Conservation (phyloP, 2,113 vertebrate genomes). For the Picathartes gymnocephalus region DNA sequence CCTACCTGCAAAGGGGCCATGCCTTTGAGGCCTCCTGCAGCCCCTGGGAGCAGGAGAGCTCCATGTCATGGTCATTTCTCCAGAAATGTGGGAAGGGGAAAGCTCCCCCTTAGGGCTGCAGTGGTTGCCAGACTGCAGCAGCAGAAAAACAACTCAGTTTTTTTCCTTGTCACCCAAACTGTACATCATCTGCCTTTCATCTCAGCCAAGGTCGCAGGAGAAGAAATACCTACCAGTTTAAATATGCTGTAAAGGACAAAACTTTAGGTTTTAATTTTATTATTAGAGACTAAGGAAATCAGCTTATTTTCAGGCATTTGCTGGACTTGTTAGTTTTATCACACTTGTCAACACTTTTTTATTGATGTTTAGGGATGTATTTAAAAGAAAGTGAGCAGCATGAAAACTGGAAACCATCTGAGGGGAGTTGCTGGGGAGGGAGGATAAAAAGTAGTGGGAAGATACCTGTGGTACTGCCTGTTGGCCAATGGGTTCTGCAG, state of each 20-base stretch:
- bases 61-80: not conserved
- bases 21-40: fast-evolving
- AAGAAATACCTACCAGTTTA: not conserved
- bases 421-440: not conserved
- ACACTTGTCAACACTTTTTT: not conserved
- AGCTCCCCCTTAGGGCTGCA: not conserved
- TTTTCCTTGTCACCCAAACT: not conserved
- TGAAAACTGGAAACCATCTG: not conserved
- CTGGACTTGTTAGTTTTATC: not conserved
- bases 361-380: not conserved
- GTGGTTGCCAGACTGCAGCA: not conserved
- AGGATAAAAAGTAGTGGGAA: not conserved
- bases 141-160: not conserved
- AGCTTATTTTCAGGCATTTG: not conserved
- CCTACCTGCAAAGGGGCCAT: not conserved
- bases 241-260: not conserved
- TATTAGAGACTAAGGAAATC: not conserved
- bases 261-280: not conserved
- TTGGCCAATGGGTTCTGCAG: not conserved
- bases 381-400: not conserved
- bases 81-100: not conserved
- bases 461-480: not conserved
- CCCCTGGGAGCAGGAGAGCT: not conserved
- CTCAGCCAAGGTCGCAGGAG: not conserved
- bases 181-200: not conserved